These are phyloP conservation scores for Eupleurogrammus muticus DNA, from an alignment of 2,797 vertebrate species.

Conservation along the genomic window DNA sequence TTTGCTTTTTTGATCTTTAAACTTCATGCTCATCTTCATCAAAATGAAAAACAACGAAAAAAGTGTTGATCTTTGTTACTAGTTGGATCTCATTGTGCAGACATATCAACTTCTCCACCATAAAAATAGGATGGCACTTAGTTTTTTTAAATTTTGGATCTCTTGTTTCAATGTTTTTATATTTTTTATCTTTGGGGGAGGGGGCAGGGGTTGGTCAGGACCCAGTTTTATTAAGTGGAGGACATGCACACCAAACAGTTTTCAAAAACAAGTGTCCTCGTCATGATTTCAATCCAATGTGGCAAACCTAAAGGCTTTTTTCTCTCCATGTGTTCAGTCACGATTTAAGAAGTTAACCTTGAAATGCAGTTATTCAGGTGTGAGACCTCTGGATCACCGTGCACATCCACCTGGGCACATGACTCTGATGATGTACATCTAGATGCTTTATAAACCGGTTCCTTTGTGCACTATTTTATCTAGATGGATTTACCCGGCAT, in stretches of 20 bases:
- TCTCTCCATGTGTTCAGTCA: constrained; percentile 67
- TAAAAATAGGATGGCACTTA: constrained; percentile 73
- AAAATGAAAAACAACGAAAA: constrained; percentile 81
- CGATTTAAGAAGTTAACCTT: constrained; percentile 83
- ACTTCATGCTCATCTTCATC: constrained; percentile 80
- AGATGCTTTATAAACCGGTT: constrained; percentile 81
- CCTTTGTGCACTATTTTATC: constrained; percentile 16
- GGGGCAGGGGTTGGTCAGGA: constrained; percentile 70
- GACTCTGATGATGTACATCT: constrained; percentile 31
- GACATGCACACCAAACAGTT: constrained; percentile 58
- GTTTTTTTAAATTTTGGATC: constrained; percentile 83
- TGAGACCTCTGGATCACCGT: constrained; percentile 25
- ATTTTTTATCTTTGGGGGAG: constrained; percentile 64
- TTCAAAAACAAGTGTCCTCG: constrained; percentile 49
- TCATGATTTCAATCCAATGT: constrained; percentile 53
- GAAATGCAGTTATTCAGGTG: constrained; percentile 82
- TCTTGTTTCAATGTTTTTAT: constrained; percentile 84
- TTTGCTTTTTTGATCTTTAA: constrained; percentile 86
- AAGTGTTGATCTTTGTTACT: constrained; percentile 85
- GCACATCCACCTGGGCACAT: constrained; percentile 31
- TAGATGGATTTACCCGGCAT: constrained; percentile 7
- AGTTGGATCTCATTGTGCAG: constrained; percentile 91
- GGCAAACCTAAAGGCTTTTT: constrained; percentile 24
- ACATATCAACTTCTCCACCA: constrained; percentile 87
- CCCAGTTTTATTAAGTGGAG: constrained; percentile 87